Conservation (phyloP, 2,888 invertebrate genomes). For the Dasypogon diadema region DNA sequence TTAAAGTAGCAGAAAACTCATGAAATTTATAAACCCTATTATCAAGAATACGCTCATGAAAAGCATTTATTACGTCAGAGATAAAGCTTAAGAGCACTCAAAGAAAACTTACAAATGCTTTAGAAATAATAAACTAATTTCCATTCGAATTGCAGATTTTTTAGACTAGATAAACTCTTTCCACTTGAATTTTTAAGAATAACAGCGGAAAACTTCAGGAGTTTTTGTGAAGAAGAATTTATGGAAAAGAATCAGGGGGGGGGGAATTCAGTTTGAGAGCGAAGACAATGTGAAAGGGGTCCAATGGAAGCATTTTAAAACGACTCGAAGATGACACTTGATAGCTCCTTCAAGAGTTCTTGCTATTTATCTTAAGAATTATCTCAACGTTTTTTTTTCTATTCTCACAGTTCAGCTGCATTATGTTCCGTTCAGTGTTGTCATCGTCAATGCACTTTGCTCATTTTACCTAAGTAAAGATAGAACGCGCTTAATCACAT, state of each 20-base stretch:
- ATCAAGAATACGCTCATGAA: too few relatives aligned
- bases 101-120: not conserved
- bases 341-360: slow-evolving; percentile 21
- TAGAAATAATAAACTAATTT: slow-evolving; percentile 39
- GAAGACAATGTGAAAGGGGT: slow-evolving; percentile 16
- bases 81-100: not conserved
- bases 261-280: slow-evolving; percentile 11
- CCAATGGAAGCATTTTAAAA: slow-evolving; percentile 20
- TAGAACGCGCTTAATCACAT: not conserved
- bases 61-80: not conserved
- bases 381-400: slow-evolving; percentile 13
- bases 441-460: not conserved
- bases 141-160: slow-evolving; percentile 39
- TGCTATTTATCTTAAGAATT: slow-evolving; percentile 12
- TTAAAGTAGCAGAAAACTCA: too few relatives aligned
- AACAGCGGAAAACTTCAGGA: not conserved
- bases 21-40: too few relatives aligned
- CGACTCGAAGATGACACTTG: slow-evolving; percentile 27
- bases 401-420: slow-evolving; percentile 19
- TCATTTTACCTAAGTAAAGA: not conserved
- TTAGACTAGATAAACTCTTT: slow-evolving; percentile 26
- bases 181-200: slow-evolving; percentile 13
- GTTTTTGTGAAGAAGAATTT: not conserved
- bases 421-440: not conserved
- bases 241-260: not conserved